A percentile compares a stretch with the other conserved stretches of the same genome.
Evolutionary conservation across 2,888 invertebrate genomes (phyloP).

Genomic region (Hydroisotoma schaefferi): DNA sequence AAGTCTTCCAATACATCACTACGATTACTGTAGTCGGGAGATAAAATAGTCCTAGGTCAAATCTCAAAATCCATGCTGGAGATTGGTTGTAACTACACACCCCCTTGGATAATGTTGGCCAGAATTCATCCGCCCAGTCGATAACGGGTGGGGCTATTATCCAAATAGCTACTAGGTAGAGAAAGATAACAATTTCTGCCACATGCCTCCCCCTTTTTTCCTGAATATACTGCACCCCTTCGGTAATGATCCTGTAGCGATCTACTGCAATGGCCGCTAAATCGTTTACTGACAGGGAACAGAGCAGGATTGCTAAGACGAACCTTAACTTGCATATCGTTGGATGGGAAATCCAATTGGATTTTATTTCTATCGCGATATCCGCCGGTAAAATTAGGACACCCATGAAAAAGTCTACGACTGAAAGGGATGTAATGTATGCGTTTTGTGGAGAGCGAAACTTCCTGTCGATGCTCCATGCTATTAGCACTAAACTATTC

Average conservation of each 20-base stretch:
- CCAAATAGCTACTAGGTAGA: background rate
- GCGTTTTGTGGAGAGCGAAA: background rate
- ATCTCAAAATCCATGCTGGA: background rate
- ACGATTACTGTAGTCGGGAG: background rate
- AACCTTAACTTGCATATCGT: background rate
- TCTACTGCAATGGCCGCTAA: background rate
- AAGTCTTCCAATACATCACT: background rate
- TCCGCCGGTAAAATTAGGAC: background rate
- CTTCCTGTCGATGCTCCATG: background rate
- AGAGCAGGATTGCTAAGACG: background rate
- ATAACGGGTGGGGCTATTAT: background rate
- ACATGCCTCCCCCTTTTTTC: no score
- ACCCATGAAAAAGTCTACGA: background rate
- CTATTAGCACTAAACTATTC: no score
- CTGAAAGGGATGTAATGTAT: background rate
- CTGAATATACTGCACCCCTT: background rate
- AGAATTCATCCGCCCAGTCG: background rate
- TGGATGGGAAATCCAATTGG: background rate
- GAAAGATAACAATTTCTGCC: background rate
- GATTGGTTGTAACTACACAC: background rate
- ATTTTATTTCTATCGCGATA: background rate
- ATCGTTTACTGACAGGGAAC: background rate
- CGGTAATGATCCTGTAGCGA: background rate
- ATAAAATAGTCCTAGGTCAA: background rate
- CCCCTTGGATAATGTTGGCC: background rate